phyloP scores from a whole-genome alignment of 2,113 vertebrate genomes.

The Glaucomys volans region DNA sequence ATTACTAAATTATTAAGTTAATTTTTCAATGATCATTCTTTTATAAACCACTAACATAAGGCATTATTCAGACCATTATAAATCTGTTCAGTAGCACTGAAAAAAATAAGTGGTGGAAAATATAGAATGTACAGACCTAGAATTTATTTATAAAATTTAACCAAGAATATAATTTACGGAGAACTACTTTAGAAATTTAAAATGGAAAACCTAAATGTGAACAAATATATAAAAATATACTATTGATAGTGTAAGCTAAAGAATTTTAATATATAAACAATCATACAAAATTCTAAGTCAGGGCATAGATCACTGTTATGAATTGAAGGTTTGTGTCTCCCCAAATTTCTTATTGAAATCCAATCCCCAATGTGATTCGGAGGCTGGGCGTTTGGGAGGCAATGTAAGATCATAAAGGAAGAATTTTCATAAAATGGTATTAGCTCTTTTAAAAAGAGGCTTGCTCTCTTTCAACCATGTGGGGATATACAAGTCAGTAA shows the following conservation, averaged over 20 bases:
- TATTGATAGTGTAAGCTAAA: slow-evolving; percentile 34
- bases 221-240: slow-evolving; percentile 36
- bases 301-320: neutral
- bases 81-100: neutral
- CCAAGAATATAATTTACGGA: neutral
- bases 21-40: slow-evolving; percentile 34
- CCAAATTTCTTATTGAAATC: neutral
- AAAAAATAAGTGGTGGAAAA: slow-evolving; percentile 21
- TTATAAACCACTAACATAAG: slow-evolving; percentile 33
- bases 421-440: neutral
- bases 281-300: neutral
- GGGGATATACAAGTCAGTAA: neutral
- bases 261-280: neutral
- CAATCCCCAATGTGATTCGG: neutral
- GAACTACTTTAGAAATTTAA: slow-evolving; percentile 39
- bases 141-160: slow-evolving; percentile 7
- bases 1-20: slow-evolving; percentile 32
- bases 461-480: neutral
- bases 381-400: neutral
- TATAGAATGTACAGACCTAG: neutral
- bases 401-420: neutral
- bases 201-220: slow-evolving; percentile 22
- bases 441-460: neutral
- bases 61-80: neutral
- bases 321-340: neutral